Percentiles rank a stretch among this genome's conserved stretches.
Conservation (phyloP, 2,797 vertebrate genomes). For the Cryptoprocta ferox region DNA sequence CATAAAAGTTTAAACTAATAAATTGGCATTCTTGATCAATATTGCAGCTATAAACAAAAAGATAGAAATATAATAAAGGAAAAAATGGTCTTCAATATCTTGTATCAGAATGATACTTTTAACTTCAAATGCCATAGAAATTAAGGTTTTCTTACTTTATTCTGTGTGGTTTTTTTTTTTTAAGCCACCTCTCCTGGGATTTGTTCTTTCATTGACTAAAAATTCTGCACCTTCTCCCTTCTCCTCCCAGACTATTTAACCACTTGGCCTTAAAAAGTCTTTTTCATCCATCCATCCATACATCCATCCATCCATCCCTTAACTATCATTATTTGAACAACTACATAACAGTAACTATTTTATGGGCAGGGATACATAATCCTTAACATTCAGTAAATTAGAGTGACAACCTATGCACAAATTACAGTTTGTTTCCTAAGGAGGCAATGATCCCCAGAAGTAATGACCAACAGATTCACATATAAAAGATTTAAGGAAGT, state of each 20-base stretch:
- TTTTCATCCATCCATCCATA: background rate
- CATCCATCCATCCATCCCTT: background rate
- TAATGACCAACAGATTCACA: background rate
- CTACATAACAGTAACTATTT: background rate
- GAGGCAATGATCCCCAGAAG: background rate
- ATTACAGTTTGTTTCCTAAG: background rate
- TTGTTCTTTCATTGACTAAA: background rate
- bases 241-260: background rate
- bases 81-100: background rate
- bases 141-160: background rate
- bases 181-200: background rate
- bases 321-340: background rate
- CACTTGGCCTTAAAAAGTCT: background rate
- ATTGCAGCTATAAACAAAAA: background rate
- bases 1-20: background rate
- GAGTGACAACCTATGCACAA: background rate
- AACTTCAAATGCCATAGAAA: background rate
- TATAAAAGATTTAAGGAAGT: background rate
- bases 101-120: conserved; percentile 1
- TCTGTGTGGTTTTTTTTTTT: background rate
- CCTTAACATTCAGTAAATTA: background rate
- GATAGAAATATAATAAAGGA: background rate
- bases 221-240: background rate
- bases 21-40: background rate
- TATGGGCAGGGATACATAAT: background rate